phyloP scores from a whole-genome alignment of 1,140 invertebrate genomes.

The Sminthurides bifidus region DNA sequence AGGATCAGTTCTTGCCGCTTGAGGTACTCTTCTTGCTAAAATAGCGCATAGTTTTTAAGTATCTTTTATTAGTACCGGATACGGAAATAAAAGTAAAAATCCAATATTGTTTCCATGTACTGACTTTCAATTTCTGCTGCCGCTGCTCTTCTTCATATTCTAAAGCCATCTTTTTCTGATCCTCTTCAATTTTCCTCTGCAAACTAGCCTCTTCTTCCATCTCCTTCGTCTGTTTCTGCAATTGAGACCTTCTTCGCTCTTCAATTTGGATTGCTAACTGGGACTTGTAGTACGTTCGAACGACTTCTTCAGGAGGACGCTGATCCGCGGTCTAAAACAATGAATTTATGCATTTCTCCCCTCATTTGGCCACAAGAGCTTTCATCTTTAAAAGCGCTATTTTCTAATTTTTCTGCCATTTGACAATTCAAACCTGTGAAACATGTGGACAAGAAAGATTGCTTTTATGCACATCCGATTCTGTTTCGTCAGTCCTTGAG shows the following conservation, averaged over 20 bases:
- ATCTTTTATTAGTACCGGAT: neutral
- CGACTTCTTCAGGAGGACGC: neutral
- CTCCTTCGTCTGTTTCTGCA: neutral
- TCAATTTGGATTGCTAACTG: neutral
- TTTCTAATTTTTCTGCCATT: too few relatives aligned
- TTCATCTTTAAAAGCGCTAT: too few relatives aligned
- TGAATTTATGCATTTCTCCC: too few relatives aligned
- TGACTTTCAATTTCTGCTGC: neutral
- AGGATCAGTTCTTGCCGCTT: conserved; percentile 1
- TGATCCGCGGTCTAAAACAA: neutral
- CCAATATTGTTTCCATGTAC: too few relatives aligned
- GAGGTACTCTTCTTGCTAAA: conserved; percentile 3
- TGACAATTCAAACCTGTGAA: too few relatives aligned
- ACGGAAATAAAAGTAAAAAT: neutral
- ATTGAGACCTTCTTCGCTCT: neutral
- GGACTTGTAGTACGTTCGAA: neutral
- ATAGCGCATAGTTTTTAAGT: neutral
- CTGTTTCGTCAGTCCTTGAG: too few relatives aligned
- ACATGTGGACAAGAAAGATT: too few relatives aligned
- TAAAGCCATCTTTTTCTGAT: neutral
- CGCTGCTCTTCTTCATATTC: conserved; percentile 1
- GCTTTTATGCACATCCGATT: too few relatives aligned
- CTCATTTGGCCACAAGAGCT: too few relatives aligned
- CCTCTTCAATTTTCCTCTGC: conserved; percentile 1
- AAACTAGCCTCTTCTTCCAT: conserved; percentile 1